A percentile compares a stretch with the other conserved stretches of the same genome.
Evolutionary conservation across 2,113 vertebrate species (phyloP).

Genomic region (Odocoileus virginianus): DNA sequence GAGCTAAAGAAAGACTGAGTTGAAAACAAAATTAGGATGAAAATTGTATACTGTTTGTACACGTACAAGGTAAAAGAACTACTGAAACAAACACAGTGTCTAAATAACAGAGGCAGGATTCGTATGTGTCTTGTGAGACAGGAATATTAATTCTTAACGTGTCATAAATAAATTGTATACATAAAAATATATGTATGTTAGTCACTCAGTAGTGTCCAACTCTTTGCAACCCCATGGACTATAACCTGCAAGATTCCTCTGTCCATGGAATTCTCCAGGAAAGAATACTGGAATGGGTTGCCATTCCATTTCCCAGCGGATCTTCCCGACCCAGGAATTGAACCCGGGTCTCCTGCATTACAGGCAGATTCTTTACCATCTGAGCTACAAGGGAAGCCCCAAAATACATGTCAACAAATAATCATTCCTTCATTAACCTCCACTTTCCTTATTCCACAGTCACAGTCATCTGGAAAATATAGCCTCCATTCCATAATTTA

Average conservation of each 20-base stretch:
- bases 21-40: neutral
- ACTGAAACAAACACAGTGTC: neutral
- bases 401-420: neutral
- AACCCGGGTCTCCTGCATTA: neutral
- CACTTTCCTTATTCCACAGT: neutral
- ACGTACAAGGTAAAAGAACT: neutral
- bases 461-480: neutral
- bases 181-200: neutral
- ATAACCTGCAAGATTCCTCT: neutral
- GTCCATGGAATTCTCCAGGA: neutral
- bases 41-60: neutral
- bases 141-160: neutral
- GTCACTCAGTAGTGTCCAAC: neutral
- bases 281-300: neutral
- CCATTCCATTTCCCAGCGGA: neutral
- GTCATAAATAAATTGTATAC: neutral
- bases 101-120: neutral
- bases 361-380: neutral
- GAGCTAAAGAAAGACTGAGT: neutral
- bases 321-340: neutral
- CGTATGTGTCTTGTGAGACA: neutral
- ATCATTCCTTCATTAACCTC: neutral
- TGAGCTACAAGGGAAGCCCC: neutral
- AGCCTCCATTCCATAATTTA: neutral
- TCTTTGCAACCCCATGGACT: neutral